Percentiles rank a stretch among this genome's conserved stretches.
phyloP scores from a whole-genome alignment of 2,797 vertebrate species.

The Furcifer pardalis region DNA sequence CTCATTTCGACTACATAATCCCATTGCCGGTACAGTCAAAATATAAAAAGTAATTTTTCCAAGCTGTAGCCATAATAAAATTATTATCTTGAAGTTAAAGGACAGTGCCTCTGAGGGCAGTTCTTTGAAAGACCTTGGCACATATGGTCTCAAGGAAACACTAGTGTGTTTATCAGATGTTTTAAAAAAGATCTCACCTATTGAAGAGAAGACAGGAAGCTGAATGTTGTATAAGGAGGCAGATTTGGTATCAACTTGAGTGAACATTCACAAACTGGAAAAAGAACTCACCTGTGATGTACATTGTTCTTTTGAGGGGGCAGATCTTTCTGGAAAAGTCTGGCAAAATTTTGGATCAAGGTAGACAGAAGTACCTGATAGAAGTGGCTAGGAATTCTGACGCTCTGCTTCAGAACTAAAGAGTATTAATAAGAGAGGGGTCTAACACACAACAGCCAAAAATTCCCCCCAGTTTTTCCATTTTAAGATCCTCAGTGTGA shows the following conservation, averaged over 20 bases:
- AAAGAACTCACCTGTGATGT: not conserved
- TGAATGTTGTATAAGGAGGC: not conserved
- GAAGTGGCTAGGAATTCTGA: not conserved
- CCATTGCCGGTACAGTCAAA: no score
- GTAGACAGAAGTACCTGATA: not conserved
- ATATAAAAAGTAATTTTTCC: no score
- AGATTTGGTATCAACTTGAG: not conserved
- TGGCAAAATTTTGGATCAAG: not conserved
- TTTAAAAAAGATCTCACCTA: not conserved
- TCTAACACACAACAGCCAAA: not conserved
- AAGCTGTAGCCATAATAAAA: not conserved
- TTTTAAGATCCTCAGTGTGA: no score
- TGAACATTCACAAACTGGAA: not conserved
- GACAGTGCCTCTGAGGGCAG: not conserved
- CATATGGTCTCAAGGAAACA: not conserved
- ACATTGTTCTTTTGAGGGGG: not conserved
- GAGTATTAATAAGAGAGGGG: not conserved
- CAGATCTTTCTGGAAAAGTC: not conserved
- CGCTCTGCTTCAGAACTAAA: not conserved
- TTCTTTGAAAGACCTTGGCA: not conserved
- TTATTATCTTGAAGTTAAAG: not conserved
- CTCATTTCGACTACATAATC: no score
- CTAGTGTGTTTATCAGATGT: not conserved
- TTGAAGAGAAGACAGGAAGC: not conserved
- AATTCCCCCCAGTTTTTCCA: not conserved